Conservation (phyloP, 2,888 invertebrate species). For the Cheilosia variabilis region DNA sequence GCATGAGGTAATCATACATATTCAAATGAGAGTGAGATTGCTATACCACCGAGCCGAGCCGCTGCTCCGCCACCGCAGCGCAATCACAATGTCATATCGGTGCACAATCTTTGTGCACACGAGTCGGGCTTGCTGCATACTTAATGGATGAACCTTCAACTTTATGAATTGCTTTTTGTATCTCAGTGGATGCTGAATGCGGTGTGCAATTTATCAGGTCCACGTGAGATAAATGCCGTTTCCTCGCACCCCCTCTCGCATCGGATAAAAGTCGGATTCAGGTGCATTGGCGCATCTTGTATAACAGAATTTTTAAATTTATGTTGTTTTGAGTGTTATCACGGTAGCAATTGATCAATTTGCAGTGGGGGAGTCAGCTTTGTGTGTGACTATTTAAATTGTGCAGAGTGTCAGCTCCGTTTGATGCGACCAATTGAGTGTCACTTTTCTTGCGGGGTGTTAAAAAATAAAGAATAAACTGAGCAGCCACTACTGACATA, state of each 20-base stretch:
- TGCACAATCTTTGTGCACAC: conserved; percentile 50
- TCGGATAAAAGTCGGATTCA: not conserved
- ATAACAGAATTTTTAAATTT: conserved; percentile 15
- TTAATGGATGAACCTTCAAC: conserved; percentile 68
- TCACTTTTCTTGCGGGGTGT: not conserved
- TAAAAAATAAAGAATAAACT: not conserved
- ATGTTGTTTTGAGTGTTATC: conserved; percentile 15
- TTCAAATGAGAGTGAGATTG: conserved; percentile 65
- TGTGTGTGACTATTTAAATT: not conserved
- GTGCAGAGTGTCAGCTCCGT: not conserved
- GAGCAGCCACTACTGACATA: too few species aligned
- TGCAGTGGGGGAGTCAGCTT: conserved; percentile 6
- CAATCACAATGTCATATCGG: conserved; percentile 57
- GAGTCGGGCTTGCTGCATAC: conserved; percentile 45
- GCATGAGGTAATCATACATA: conserved; percentile 63
- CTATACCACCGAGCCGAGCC: not conserved
- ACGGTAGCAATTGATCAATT: conserved; percentile 35
- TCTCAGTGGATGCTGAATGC: conserved; percentile 10
- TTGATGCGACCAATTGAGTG: not conserved
- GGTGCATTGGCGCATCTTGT: conserved; percentile 14
- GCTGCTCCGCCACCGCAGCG: conserved; percentile 9
- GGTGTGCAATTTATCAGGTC: conserved; percentile 28
- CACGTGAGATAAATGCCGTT: conserved; percentile 47
- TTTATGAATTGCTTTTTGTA: conserved; percentile 55
- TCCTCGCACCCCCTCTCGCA: not conserved